Conservation (phyloP, 35 echinoderm and acorn worm species). For the Apostichopus japonicus region DNA sequence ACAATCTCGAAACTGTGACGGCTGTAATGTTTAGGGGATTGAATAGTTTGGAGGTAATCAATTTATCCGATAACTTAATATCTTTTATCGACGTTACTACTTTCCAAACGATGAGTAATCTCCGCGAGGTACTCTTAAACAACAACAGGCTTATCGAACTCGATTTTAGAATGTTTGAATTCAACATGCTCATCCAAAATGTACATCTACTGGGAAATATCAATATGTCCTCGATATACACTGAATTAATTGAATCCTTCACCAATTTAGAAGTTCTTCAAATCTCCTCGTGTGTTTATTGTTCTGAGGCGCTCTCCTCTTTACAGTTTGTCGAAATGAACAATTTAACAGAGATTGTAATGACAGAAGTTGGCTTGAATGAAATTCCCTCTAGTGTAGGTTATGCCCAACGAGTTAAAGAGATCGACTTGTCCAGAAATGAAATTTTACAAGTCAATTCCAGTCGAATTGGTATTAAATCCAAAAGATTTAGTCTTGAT, state of each 20-base stretch:
- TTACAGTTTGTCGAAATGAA: neutral
- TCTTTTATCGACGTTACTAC: neutral
- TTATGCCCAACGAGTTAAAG: neutral
- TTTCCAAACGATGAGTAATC: neutral
- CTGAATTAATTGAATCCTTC: neutral
- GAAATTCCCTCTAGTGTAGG: neutral
- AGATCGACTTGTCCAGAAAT: conserved; percentile 13
- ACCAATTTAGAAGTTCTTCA: conserved; percentile 7
- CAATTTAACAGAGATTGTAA: neutral
- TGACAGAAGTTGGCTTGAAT: neutral
- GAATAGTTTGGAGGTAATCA: conserved; percentile 25
- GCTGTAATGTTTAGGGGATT: neutral
- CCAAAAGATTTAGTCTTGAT: neutral
- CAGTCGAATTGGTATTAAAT: neutral
- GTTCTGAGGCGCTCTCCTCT: neutral
- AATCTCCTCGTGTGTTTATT: conserved; percentile 23
- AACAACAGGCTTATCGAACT: neutral
- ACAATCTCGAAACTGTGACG: neutral
- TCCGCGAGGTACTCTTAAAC: neutral
- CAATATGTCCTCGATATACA: conserved; percentile 12
- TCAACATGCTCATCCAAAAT: neutral
- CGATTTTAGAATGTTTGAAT: conserved; percentile 15
- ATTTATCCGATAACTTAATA: conserved; percentile 22
- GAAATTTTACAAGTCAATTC: conserved; percentile 2
- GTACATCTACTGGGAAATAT: neutral